These are phyloP conservation scores for Rhynchomys soricoides DNA, from an alignment of 2,113 vertebrate species.

Conservation along the genomic window DNA sequence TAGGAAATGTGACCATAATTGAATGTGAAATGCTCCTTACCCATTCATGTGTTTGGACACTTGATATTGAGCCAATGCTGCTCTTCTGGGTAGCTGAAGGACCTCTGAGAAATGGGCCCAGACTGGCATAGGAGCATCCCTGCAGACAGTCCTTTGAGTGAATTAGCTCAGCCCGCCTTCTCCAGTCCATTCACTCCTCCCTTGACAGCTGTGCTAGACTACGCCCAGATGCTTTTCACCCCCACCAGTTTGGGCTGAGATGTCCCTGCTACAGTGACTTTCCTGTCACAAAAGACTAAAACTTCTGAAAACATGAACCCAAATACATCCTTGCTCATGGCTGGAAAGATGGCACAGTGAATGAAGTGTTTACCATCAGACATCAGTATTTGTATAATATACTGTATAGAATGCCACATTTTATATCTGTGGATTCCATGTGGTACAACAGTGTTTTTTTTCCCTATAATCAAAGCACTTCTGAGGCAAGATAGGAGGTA, in stretches of 20 bases:
- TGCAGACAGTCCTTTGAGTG: too few relatives aligned
- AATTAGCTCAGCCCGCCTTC: background rate
- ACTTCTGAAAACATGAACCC: background rate
- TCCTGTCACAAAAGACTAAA: background rate
- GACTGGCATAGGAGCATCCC: background rate
- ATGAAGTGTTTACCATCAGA: background rate
- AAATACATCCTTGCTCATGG: background rate
- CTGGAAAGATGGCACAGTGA: background rate
- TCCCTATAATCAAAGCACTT: too few relatives aligned
- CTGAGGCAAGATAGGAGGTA: background rate
- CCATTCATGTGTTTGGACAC: background rate
- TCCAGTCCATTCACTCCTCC: too few relatives aligned
- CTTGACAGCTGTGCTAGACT: too few relatives aligned
- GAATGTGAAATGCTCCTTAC: background rate
- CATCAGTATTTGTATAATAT: background rate
- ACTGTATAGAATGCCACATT: background rate
- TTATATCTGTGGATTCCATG: background rate
- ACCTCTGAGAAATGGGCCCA: background rate
- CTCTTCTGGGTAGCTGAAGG: background rate
- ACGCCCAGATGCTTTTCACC: too few relatives aligned
- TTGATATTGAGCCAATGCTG: accelerated
- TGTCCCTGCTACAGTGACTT: background rate
- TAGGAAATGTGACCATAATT: background rate
- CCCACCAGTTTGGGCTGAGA: background rate
- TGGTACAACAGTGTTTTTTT: background rate